phyloP scores from a whole-genome alignment of 2,797 vertebrate genomes.

The Enteromius trimaculatus region DNA sequence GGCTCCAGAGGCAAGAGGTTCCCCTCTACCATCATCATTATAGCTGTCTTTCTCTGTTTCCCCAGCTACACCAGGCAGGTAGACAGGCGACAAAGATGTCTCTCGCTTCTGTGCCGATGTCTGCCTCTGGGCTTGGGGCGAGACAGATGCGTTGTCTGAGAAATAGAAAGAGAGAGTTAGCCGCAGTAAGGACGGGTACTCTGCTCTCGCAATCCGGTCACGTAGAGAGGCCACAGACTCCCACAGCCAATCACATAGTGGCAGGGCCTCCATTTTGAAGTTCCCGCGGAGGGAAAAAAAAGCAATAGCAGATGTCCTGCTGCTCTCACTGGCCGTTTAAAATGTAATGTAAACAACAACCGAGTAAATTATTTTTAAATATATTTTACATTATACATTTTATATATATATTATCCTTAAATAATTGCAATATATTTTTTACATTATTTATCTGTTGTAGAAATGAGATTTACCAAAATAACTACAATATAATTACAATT shows the following conservation, averaged over 20 bases:
- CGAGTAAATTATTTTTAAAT: neutral
- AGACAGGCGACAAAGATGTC: slow-evolving; percentile 69
- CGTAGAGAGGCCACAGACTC: slow-evolving; percentile 38
- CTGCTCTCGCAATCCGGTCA: slow-evolving; percentile 51
- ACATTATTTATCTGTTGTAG: neutral
- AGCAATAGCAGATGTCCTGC: slow-evolving; percentile 15
- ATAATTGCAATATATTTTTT: neutral
- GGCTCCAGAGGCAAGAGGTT: slow-evolving; percentile 69
- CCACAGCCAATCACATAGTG: slow-evolving; percentile 44
- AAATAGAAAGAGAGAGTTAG: slow-evolving; percentile 20
- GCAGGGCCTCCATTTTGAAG: slow-evolving; percentile 61
- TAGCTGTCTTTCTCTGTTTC: slow-evolving; percentile 20
- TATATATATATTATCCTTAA: neutral
- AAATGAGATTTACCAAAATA: neutral
- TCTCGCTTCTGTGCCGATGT: slow-evolving; percentile 35
- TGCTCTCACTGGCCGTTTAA: neutral
- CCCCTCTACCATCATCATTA: slow-evolving; percentile 48
- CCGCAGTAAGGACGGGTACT: slow-evolving; percentile 43
- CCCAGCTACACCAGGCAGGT: slow-evolving; percentile 69
- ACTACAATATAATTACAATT: no score
- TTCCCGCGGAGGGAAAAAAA: slow-evolving; percentile 36
- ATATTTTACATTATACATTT: neutral
- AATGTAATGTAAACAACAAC: slow-evolving; percentile 13
- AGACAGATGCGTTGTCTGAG: slow-evolving; percentile 36
- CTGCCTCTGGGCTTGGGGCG: slow-evolving; percentile 26